These are phyloP conservation scores for Tinea semifulvella DNA, from an alignment of 2,888 invertebrate species.

Conservation along the genomic window DNA sequence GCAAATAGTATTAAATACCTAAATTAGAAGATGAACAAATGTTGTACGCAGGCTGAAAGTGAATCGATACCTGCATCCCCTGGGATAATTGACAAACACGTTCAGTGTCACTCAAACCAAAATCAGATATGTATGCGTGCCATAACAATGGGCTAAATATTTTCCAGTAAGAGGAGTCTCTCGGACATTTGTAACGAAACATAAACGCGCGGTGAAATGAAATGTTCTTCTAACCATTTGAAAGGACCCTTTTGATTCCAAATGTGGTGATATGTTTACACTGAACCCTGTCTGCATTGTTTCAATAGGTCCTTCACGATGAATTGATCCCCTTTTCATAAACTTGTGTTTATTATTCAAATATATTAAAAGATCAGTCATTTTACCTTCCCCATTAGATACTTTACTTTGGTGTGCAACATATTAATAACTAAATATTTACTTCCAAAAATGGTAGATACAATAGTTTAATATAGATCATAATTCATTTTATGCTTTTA, in stretches of 20 bases:
- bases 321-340: conserved; percentile 16
- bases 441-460: no score
- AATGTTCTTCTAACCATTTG: conserved; percentile 1
- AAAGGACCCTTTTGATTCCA: conserved; percentile 1
- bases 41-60: conserved; percentile 7
- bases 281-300: conserved; percentile 47
- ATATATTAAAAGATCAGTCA: conserved; percentile 15
- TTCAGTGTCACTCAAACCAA: neutral
- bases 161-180: neutral
- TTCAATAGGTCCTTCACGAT: conserved; percentile 34
- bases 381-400: conserved; percentile 8
- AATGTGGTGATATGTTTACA: conserved; percentile 52
- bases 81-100: conserved; percentile 8
- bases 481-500: no score
- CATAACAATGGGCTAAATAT: neutral
- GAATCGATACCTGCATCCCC: conserved; percentile 8
- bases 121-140: neutral
- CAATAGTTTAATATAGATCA: no score
- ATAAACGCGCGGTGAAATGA: neutral
- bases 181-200: neutral
- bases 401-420: no score
- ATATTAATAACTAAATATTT: no score
- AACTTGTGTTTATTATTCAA: conserved; percentile 10
- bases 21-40: neutral
- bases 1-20: no score